Percentiles rank a stretch among this genome's conserved stretches.
phyloP scores from a whole-genome alignment of 2,888 invertebrate species.

The Polydrusus cervinus region DNA sequence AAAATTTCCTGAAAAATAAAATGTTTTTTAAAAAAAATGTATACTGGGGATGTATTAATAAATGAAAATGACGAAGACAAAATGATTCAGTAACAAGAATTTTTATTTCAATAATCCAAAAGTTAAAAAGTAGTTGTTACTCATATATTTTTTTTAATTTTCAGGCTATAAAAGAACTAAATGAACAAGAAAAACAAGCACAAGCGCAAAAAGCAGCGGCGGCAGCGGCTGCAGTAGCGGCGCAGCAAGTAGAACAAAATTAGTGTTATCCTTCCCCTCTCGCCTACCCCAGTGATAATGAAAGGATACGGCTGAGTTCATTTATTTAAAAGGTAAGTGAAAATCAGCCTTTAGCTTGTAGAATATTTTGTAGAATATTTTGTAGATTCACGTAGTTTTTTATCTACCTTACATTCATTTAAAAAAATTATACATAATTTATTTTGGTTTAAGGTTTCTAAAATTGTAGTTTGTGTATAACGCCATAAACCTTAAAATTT shows the following conservation, averaged over 20 bases:
- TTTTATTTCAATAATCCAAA: too few relatives aligned
- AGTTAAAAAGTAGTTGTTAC: too few relatives aligned
- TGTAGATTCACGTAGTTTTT: too few relatives aligned
- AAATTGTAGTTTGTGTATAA: too few relatives aligned
- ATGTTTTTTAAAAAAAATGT: too few relatives aligned
- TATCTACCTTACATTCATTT: too few relatives aligned
- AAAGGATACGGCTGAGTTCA: slow-evolving; percentile 50
- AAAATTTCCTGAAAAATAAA: too few relatives aligned
- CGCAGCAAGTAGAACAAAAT: slow-evolving; percentile 74
- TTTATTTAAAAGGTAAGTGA: slow-evolving; percentile 60
- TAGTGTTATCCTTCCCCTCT: slow-evolving; percentile 61
- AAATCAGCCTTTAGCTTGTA: slow-evolving; percentile 34
- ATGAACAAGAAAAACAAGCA: slow-evolving; percentile 97
- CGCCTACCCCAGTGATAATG: slow-evolving; percentile 45
- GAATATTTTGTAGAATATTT: neutral
- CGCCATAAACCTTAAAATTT: too few relatives aligned
- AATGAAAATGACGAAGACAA: too few relatives aligned
- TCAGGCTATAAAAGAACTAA: slow-evolving; percentile 78
- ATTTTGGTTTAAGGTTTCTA: too few relatives aligned
- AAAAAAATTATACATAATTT: too few relatives aligned
- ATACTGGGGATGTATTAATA: neutral
- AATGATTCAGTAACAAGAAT: too few relatives aligned
- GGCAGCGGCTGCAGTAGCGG: slow-evolving; percentile 82
- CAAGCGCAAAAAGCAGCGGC: slow-evolving; percentile 92
- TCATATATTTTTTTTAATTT: slow-evolving; percentile 6